phyloP scores from a whole-genome alignment of 2,888 invertebrate species.

The Netelia fuscicornis region DNA sequence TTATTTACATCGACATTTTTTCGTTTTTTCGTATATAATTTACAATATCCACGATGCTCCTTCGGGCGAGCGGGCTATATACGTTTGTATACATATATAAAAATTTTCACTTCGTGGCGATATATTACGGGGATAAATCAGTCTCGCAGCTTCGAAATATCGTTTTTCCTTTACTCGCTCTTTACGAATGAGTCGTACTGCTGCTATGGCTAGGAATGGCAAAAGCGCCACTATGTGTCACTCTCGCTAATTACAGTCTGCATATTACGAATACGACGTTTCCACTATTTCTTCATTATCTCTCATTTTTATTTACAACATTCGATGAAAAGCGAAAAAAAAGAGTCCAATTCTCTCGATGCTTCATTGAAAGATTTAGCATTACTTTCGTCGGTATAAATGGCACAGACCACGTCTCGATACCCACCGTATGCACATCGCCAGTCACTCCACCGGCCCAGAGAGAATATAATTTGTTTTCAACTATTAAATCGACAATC shows the following conservation, averaged over 20 bases:
- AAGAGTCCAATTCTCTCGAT: neutral
- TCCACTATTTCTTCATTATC: slow-evolving; percentile 13
- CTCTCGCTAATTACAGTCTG: slow-evolving; percentile 43
- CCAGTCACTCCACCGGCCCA: slow-evolving; percentile 44
- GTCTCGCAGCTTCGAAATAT: slow-evolving; percentile 78
- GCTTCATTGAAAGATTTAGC: slow-evolving; percentile 1
- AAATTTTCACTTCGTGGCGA: slow-evolving; percentile 74
- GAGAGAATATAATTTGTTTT: slow-evolving; percentile 61
- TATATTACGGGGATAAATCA: slow-evolving; percentile 78
- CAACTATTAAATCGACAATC: slow-evolving; percentile 69
- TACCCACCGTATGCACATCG: slow-evolving; percentile 8
- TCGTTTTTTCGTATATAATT: slow-evolving; percentile 75
- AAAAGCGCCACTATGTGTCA: slow-evolving; percentile 41
- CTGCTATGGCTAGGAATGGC: slow-evolving; percentile 73
- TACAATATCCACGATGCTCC: slow-evolving; percentile 75
- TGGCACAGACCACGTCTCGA: slow-evolving; percentile 59
- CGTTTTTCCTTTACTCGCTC: slow-evolving; percentile 63
- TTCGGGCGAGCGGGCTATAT: slow-evolving; percentile 66
- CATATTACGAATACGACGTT: slow-evolving; percentile 23
- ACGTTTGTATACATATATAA: slow-evolving; percentile 55
- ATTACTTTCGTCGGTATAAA: slow-evolving; percentile 43
- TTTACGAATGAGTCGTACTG: slow-evolving; percentile 45
- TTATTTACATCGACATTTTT: slow-evolving; percentile 78
- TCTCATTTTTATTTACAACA: slow-evolving; percentile 52
- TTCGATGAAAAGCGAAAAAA: slow-evolving; percentile 1